Conservation (phyloP, 2,888 invertebrate genomes). For the Bombylius discolor region DNA sequence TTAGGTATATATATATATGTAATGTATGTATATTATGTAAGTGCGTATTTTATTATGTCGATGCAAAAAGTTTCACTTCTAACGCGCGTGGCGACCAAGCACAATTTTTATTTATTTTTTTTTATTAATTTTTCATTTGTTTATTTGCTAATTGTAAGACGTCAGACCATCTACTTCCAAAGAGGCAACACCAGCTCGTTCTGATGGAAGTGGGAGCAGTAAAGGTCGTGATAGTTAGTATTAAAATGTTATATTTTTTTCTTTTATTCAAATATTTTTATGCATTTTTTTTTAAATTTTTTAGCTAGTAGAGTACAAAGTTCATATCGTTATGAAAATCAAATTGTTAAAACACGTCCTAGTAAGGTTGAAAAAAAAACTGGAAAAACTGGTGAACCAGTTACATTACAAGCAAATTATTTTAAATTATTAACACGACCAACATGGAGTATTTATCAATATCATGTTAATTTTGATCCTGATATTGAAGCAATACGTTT, state of each 20-base stretch:
- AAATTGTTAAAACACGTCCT: constrained; percentile 28
- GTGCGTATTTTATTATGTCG: too few species aligned
- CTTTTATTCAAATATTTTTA: background rate
- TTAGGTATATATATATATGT: too few species aligned
- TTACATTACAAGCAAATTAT: constrained; percentile 52
- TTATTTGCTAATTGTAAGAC: too few species aligned
- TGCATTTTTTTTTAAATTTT: background rate
- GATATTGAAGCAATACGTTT: constrained; percentile 52
- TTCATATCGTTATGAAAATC: constrained; percentile 14
- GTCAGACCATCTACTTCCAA: background rate
- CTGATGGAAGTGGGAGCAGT: background rate
- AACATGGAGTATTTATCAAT: constrained; percentile 59
- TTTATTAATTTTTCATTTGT: too few species aligned
- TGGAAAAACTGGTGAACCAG: constrained; percentile 40
- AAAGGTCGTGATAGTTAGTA: background rate
- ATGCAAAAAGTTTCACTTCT: too few species aligned
- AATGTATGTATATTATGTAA: too few species aligned
- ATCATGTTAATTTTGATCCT: constrained; percentile 60
- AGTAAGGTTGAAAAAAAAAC: constrained; percentile 23
- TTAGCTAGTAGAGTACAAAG: constrained; percentile 11
- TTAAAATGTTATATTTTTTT: background rate
- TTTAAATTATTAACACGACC: constrained; percentile 51
- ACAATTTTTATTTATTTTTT: too few species aligned
- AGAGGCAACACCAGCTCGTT: background rate
- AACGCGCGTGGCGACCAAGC: too few species aligned